Evolutionary conservation across 2,888 invertebrate species (phyloP), one percentile per base, ranked within the genome.

Genomic region (Muschampia plurimacula): DNA sequence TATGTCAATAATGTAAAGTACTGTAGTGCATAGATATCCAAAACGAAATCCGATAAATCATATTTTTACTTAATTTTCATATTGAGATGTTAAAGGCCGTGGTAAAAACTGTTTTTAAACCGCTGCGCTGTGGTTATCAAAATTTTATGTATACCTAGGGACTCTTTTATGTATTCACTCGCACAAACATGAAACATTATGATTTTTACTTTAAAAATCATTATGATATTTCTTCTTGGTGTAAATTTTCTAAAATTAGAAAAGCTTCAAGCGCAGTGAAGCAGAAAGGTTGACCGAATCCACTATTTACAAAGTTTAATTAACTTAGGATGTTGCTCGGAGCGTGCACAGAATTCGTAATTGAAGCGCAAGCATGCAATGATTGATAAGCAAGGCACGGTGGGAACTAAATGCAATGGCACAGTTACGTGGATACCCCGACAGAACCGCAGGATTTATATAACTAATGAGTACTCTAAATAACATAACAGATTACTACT

Each of bases 371-470:
- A 74, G 74, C 73, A 74, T 73, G 69, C 74, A 67, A 46, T 73
- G 62, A 75, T 76, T 75, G 74, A 76, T 75, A 68, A 74, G 72
- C 65, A 39, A 68, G 39, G 41, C 59, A 65, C 15, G 66, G 66
- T 66, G 22, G 32, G 32, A 32, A 39, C 62, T 39, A 41, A 62
- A 36, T 36, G 28, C 13, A 60, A 10, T 60, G 32, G 60, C 36
- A 60, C 36, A 57, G n/a, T 36, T 60, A 32, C 36, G 60, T 36
- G n/a, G 2, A 8, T 8, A 36, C 32, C 32, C 39, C 10, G 15
- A 15, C 39, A 15, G n/a, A 62, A 39, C 15, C 39, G 39, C 62
- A 62, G 41, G 41, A n/a, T 62, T 39, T 15, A 59, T 32, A 10
- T 59, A 28, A 55, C 55, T 55, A 15, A 55, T 55, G 55, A 55